These are phyloP conservation scores for Nannobrachium achirus DNA, from an alignment of 2,113 vertebrate species.

Conservation along the genomic window DNA sequence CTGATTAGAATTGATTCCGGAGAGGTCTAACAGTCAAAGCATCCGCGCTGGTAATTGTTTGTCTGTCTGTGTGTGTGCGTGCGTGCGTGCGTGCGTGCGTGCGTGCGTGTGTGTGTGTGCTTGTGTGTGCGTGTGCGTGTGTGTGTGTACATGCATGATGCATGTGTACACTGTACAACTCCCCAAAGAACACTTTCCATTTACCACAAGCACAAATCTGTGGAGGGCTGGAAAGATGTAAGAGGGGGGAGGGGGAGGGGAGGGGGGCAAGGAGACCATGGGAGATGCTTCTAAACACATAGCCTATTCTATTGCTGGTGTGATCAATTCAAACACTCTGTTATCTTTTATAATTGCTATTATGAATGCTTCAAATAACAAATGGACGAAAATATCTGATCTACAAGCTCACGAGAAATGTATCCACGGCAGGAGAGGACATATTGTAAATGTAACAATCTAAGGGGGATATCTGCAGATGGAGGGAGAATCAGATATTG, in stretches of 20 bases:
- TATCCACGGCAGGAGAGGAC: too few species aligned
- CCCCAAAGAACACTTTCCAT: constrained; percentile 53
- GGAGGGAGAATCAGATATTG: too few species aligned
- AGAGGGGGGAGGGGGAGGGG: neutral
- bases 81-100: constrained; percentile 8
- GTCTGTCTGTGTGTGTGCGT: constrained; percentile 21
- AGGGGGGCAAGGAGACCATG: neutral
- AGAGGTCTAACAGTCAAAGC: constrained; percentile 50
- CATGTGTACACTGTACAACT: constrained; percentile 35
- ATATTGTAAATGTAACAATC: too few species aligned
- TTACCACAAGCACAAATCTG: constrained; percentile 46
- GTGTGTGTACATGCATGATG: constrained; percentile 4
- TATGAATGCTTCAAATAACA: too few species aligned
- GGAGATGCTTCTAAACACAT: too few species aligned
- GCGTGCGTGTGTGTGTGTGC: neutral
- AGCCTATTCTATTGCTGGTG: too few species aligned
- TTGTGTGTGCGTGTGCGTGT: constrained; percentile 33
- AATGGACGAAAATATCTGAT: too few species aligned
- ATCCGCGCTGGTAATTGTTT: constrained; percentile 58
- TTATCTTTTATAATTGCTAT: too few species aligned
- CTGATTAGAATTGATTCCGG: constrained; percentile 65
- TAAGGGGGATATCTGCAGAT: too few species aligned
- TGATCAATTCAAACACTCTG: too few species aligned
- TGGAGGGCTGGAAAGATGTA: constrained; percentile 22
- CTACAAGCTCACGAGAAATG: too few species aligned